Evolutionary conservation across 2,797 vertebrate genomes (phyloP).

Genomic region (Rhinichthys osculus): DNA sequence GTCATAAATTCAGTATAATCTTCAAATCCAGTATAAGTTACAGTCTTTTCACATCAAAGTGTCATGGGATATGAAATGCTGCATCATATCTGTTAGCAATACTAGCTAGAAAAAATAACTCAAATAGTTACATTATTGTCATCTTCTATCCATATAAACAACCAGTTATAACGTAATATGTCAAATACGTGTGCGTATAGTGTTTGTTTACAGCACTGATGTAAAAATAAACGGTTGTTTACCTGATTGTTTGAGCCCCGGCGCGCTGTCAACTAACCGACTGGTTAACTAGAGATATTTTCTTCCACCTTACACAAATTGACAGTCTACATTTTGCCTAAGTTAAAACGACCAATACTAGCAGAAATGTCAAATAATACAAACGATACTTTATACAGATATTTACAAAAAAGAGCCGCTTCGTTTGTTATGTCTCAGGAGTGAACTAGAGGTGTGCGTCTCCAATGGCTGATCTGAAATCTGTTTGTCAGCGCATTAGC

Average conservation of each 20-base stretch:
- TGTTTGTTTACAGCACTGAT: not conserved
- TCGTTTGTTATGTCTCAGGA: not conserved
- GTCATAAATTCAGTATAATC: not conserved
- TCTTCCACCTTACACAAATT: not conserved
- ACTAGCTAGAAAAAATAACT: not conserved
- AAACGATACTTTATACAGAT: not conserved
- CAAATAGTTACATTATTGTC: too few species aligned
- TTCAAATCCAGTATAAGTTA: not conserved
- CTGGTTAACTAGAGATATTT: not conserved
- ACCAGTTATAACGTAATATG: not conserved
- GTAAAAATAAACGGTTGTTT: conserved; percentile 41
- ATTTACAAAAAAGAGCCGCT: not conserved
- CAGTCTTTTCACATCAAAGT: not conserved
- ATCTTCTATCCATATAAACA: not conserved
- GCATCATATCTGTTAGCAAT: conserved; percentile 31
- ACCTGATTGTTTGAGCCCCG: conserved; percentile 27
- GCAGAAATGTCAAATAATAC: not conserved
- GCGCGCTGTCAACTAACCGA: conserved; percentile 4
- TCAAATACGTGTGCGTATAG: not conserved
- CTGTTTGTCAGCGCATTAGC: not conserved
- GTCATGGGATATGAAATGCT: conserved; percentile 6
- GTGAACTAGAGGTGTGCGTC: not conserved
- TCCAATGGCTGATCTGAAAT: not conserved
- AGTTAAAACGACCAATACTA: not conserved
- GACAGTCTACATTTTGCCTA: conserved; percentile 19